These are phyloP conservation scores for Schizopygopsis pylzovi DNA, from an alignment of 2,797 vertebrate species.

Conservation along the genomic window DNA sequence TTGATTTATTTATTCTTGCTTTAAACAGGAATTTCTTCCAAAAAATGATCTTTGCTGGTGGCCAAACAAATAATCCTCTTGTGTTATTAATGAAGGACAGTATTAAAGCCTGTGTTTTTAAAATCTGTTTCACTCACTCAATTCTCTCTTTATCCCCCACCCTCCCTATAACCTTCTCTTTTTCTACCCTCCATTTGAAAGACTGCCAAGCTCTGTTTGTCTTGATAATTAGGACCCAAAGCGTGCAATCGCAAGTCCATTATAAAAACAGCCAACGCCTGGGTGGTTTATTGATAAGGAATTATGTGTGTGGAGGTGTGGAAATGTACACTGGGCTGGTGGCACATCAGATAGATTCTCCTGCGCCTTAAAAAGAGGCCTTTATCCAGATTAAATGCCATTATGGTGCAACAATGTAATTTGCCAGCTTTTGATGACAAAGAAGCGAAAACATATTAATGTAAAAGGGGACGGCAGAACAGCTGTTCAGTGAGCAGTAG, in stretches of 20 bases:
- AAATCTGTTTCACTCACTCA: slow-evolving; percentile 56
- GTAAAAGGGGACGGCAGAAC: slow-evolving; percentile 32
- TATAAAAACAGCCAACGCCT: slow-evolving; percentile 83
- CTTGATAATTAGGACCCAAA: slow-evolving; percentile 80
- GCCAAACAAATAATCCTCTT: slow-evolving; percentile 18
- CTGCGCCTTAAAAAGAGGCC: slow-evolving; percentile 52
- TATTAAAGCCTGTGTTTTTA: slow-evolving; percentile 40
- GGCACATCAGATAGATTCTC: slow-evolving; percentile 73
- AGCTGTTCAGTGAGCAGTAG: slow-evolving; percentile 36
- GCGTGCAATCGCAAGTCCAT: slow-evolving; percentile 79
- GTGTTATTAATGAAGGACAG: slow-evolving; percentile 58
- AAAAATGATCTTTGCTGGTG: not conserved
- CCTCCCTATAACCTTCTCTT: slow-evolving; percentile 39
- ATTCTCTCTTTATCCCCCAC: slow-evolving; percentile 60
- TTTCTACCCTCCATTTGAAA: slow-evolving; percentile 66
- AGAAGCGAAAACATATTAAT: slow-evolving; percentile 63
- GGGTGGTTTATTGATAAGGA: slow-evolving; percentile 84
- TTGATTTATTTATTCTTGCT: not conserved
- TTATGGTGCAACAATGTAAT: slow-evolving; percentile 72
- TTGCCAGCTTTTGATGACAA: slow-evolving; percentile 65
- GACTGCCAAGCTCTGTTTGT: slow-evolving; percentile 78
- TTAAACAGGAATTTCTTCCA: not conserved
- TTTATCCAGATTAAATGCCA: slow-evolving; percentile 74
- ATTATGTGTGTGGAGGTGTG: slow-evolving; percentile 77
- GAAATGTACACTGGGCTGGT: slow-evolving; percentile 69